phyloP scores from a whole-genome alignment of 92 coral and sea anemone genomes.

The Pocillopora grandis region DNA sequence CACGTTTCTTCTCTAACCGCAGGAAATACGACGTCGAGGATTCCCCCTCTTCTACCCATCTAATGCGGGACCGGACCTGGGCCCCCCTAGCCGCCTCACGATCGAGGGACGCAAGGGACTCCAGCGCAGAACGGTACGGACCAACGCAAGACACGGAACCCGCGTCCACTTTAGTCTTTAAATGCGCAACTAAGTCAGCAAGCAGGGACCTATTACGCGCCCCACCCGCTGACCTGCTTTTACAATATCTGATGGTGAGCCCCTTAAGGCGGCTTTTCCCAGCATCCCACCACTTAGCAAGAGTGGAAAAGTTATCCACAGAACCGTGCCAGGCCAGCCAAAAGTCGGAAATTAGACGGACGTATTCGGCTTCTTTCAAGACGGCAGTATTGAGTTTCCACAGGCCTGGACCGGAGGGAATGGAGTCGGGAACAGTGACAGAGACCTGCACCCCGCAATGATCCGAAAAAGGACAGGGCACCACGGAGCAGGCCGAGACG shows the following conservation, averaged over 20 bases:
- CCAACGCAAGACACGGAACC: background rate
- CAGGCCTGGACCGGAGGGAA: no score
- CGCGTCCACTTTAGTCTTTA: slow-evolving; percentile 3
- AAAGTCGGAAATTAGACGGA: no score
- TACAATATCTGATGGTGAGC: background rate
- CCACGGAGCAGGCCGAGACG: no score
- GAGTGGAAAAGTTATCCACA: background rate
- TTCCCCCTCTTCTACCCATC: slow-evolving; percentile 52
- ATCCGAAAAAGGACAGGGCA: no score
- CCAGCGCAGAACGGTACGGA: no score
- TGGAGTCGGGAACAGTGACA: no score
- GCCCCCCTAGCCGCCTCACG: no score
- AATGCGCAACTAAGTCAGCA: background rate
- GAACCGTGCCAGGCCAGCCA: slow-evolving; percentile 5
- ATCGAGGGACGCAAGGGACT: no score
- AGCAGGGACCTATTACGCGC: background rate
- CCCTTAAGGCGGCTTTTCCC: slow-evolving; percentile 30
- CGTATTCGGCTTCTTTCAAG: no score
- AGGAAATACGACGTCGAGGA: slow-evolving; percentile 27
- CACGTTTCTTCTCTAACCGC: background rate
- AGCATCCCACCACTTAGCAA: slow-evolving; percentile 52
- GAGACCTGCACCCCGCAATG: no score
- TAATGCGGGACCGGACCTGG: slow-evolving; percentile 4
- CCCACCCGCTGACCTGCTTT: background rate
- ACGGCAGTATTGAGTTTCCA: no score